Evolutionary conservation across 2,113 vertebrate genomes (phyloP).

Genomic region (Podarcis raffonei): DNA sequence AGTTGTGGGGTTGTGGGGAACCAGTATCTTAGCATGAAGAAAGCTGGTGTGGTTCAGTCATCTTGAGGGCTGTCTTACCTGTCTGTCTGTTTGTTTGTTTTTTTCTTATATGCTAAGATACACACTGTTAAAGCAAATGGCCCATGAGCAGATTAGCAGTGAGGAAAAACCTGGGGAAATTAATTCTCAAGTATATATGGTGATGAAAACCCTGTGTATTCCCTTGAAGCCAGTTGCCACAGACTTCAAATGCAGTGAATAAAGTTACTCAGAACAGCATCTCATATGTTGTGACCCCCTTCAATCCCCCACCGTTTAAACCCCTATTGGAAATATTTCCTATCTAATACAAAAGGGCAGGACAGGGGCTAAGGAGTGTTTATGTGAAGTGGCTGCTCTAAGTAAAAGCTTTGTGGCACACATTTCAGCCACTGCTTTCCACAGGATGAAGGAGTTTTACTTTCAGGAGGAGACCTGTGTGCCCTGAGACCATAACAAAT

Average conservation of each 20-base stretch:
- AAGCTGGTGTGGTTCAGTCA: not conserved
- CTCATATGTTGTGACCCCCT: not conserved
- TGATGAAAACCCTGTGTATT: not conserved
- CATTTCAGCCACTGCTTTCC: not conserved
- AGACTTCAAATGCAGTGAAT: not conserved
- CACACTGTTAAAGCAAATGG: not conserved
- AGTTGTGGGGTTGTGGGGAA: not conserved
- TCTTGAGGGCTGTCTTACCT: not conserved
- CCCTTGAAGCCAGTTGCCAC: not conserved
- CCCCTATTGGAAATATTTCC: not conserved
- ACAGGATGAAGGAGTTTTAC: conserved; percentile 16
- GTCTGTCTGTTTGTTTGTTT: not conserved
- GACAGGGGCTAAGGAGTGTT: conserved; percentile 52
- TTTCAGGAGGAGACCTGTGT: conserved; percentile 21
- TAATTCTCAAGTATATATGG: not conserved
- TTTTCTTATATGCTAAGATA: not conserved
- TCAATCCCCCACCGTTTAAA: not conserved
- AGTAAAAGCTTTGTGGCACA: not conserved
- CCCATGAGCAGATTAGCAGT: not conserved
- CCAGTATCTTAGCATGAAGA: not conserved
- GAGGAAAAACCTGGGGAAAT: not conserved
- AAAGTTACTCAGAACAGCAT: not conserved
- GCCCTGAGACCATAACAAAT: not conserved
- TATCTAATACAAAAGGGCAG: not conserved
- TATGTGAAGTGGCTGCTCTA: conserved; percentile 70